Percentiles rank a stretch among this genome's conserved stretches.
phyloP scores from a whole-genome alignment of 2,113 vertebrate species.

The Todiramphus chloris region DNA sequence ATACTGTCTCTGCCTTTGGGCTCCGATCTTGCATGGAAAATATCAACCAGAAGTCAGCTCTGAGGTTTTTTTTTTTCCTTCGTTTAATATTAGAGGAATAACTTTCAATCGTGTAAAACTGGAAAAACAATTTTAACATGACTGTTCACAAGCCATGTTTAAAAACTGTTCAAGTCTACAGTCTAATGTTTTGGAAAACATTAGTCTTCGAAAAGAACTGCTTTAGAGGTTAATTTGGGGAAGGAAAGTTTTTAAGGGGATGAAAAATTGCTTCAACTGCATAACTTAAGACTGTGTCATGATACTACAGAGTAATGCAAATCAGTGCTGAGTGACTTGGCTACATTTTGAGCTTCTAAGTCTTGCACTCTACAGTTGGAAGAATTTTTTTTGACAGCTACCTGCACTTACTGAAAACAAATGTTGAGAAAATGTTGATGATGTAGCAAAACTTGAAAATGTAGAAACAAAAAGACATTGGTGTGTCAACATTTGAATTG shows the following conservation, averaged over 20 bases:
- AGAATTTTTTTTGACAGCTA: neutral
- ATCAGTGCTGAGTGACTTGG: neutral
- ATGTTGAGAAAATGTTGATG: neutral
- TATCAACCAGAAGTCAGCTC: neutral
- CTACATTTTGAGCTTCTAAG: neutral
- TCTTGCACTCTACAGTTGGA: neutral
- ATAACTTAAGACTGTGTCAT: neutral
- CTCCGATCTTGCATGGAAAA: neutral
- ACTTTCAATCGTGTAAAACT: neutral
- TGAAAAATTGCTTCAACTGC: neutral
- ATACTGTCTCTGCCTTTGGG: neutral
- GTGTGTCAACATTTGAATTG: neutral
- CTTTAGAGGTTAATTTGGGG: neutral
- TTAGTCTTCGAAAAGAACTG: neutral
- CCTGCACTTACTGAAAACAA: neutral
- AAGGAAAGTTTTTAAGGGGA: neutral
- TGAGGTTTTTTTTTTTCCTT: neutral
- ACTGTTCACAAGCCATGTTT: neutral
- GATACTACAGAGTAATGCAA: neutral
- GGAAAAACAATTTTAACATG: neutral
- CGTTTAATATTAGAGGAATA: neutral
- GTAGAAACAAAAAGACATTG: neutral
- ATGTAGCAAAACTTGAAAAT: neutral
- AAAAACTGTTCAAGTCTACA: neutral
- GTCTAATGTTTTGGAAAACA: constrained; percentile 8